Evolutionary conservation across 1,140 invertebrate species (phyloP).

Genomic region (Tenebrio molitor): DNA sequence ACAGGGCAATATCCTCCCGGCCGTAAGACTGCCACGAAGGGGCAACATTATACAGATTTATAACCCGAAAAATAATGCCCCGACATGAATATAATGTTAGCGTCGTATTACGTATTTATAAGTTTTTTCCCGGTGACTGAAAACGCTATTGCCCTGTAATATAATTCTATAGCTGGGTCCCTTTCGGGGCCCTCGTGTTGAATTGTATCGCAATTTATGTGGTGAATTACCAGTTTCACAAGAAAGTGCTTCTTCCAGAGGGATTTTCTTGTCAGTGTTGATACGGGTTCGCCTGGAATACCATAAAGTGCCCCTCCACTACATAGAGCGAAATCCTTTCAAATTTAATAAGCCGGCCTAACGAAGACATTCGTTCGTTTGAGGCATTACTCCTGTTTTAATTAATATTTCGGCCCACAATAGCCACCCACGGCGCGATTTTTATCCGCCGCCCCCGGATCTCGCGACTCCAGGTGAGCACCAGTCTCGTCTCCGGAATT

Average conservation of each 20-base stretch:
- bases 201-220: slow-evolving; percentile 30
- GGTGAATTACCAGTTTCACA: slow-evolving; percentile 12
- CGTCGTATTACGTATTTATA: slow-evolving; percentile 35
- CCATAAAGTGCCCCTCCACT: slow-evolving; percentile 21
- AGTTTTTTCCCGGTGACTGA: slow-evolving; percentile 17
- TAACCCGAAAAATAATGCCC: slow-evolving; percentile 42
- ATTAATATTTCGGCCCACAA: slow-evolving; percentile 34
- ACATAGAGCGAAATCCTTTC: slow-evolving; percentile 34
- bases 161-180: slow-evolving; percentile 9
- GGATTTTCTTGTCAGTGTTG: slow-evolving; percentile 39
- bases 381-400: slow-evolving; percentile 41
- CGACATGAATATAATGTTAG: slow-evolving; percentile 41
- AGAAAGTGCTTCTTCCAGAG: slow-evolving; percentile 28
- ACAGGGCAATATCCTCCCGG: slow-evolving; percentile 18
- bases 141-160: not conserved
- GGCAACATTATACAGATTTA: slow-evolving; percentile 36
- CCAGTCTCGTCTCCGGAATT: too few species aligned
- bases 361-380: slow-evolving; percentile 39
- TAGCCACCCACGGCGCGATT: not conserved
- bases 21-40: slow-evolving; percentile 24
- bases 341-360: slow-evolving; percentile 36
- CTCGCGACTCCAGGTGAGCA: too few species aligned
- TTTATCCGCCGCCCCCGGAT: not conserved
- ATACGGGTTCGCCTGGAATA: slow-evolving; percentile 30
- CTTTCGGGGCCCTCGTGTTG: not conserved